phyloP scores from a whole-genome alignment of 2,888 invertebrate genomes.

The Lamellibrachia columna region DNA sequence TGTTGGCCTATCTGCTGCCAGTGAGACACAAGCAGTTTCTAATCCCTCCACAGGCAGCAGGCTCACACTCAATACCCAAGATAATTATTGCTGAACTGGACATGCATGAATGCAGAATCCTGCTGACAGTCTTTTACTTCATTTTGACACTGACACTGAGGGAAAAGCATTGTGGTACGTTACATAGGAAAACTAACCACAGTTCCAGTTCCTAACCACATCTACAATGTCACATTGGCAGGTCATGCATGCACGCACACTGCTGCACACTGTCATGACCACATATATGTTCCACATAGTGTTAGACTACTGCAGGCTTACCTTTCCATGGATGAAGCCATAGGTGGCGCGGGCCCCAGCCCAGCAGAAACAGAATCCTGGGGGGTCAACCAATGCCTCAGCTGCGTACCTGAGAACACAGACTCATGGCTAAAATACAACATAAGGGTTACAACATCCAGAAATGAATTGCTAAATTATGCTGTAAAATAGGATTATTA shows the following conservation, averaged over 20 bases:
- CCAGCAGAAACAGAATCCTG: slow-evolving; percentile 90
- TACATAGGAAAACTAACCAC: background rate
- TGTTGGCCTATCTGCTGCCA: background rate
- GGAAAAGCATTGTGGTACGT: too few relatives aligned
- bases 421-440: background rate
- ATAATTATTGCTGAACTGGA: background rate
- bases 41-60: background rate
- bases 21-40: background rate
- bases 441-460: background rate
- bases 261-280: background rate
- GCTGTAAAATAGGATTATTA: too few relatives aligned
- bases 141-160: background rate
- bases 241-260: background rate
- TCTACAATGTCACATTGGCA: background rate
- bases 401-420: slow-evolving; percentile 73
- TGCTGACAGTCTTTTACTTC: background rate
- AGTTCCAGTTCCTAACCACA: background rate
- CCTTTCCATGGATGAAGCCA: slow-evolving; percentile 82
- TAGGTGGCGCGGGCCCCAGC: slow-evolving; percentile 89
- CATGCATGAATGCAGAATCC: background rate
- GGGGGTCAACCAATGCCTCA: slow-evolving; percentile 82
- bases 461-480: too few relatives aligned
- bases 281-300: background rate
- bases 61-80: background rate
- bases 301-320: slow-evolving; percentile 68